These are phyloP conservation scores for Clamator glandarius DNA, from an alignment of 2,797 vertebrate genomes.

Conservation along the genomic window DNA sequence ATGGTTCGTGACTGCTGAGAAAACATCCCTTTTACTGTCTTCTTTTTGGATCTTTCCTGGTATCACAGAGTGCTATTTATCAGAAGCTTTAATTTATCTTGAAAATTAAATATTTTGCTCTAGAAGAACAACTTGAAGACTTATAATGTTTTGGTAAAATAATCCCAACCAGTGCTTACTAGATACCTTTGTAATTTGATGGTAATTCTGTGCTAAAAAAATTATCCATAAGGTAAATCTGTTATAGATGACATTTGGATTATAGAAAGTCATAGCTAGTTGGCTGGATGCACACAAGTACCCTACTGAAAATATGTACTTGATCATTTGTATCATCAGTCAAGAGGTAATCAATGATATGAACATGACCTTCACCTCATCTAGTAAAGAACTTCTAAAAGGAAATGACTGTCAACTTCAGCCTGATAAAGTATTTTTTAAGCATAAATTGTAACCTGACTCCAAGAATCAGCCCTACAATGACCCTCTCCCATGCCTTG, in stretches of 20 bases:
- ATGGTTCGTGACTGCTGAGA: neutral
- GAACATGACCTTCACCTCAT: neutral
- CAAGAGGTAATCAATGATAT: neutral
- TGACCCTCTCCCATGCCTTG: neutral
- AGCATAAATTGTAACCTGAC: neutral
- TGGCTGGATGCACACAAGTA: neutral
- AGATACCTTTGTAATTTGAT: neutral
- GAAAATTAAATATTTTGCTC: neutral
- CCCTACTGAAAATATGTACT: neutral
- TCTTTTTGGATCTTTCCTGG: neutral
- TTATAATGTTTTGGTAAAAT: neutral
- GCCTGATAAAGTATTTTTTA: neutral
- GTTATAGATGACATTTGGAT: neutral
- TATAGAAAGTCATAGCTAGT: neutral
- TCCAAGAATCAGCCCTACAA: neutral
- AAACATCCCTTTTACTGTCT: neutral
- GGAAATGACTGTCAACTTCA: neutral
- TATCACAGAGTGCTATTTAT: neutral
- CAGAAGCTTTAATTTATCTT: neutral
- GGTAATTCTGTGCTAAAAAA: neutral
- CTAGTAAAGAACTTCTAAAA: neutral
- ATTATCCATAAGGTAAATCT: accelerated
- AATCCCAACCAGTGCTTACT: neutral
- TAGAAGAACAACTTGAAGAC: neutral
- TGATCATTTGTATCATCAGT: neutral